Evolutionary conservation across 2,888 invertebrate genomes (phyloP), one percentile per base, ranked within the genome.

Genomic region (Acanthosepion pharaonis): DNA sequence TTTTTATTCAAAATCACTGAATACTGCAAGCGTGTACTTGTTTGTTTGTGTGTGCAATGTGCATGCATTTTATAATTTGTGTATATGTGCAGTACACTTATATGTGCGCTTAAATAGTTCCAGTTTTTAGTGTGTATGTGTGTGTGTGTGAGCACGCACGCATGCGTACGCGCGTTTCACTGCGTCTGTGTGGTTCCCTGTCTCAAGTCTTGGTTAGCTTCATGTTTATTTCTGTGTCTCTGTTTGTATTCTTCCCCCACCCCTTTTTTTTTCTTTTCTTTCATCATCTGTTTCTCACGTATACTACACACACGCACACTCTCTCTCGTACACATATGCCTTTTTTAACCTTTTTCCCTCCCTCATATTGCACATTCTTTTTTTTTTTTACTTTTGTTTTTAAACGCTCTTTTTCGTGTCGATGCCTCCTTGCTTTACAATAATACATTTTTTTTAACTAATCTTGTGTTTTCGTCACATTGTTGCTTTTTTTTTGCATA

Each of bases 191-290:
- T 78, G 78, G 78, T 78, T n/a, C 78, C n/a, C 78, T 78, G 78
- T 11, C 78, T 78, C 78, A 33, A 15, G n/a, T 11, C n/a, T 78
- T n/a, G n/a, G 78, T 78, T 78, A 78, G 78, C 78, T n/a, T n/a
- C 78, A n/a, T n/a, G n/a, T 78, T 78, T 78, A n/a, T 78, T 78
- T 78, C n/a, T 78, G 78, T 78, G 78, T 78, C n/a, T 78, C 78
- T 78, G n/a, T 33, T 78, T n/a, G 78, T 78, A 33, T 18, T n/a
- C n/a, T 33, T 15, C 9, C 15, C 15, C 2, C n/a, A 23, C 11
- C 4, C 15, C 0, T 0, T n/a, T 15, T 78, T n/a, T 33, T 15
- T n/a, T 78, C 18, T 78, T 33, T 78, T 78, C n/a, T 15, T 5
- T 18, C n/a, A 33, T 15, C 15, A 15, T 78, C 9, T 33, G 33